phyloP scores from a whole-genome alignment of 2,113 vertebrate species.

The Mola mola region DNA sequence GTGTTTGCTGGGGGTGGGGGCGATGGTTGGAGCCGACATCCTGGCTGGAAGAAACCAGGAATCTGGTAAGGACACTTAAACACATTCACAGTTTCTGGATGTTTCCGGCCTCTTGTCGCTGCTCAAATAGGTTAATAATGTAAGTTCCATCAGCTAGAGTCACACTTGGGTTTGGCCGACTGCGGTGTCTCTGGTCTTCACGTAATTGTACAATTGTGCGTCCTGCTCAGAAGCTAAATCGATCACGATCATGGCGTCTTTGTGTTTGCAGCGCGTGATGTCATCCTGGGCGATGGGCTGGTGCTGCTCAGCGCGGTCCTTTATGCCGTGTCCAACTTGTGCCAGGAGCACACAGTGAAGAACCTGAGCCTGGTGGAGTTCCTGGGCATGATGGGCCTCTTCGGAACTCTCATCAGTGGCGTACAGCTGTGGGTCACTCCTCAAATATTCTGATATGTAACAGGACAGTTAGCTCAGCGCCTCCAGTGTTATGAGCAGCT shows the following conservation, averaged over 20 bases:
- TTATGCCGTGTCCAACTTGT: slow-evolving; percentile 93
- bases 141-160: no score
- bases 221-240: no score
- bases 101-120: no score
- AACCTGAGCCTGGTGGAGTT: slow-evolving; percentile 93
- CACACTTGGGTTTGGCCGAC: no score
- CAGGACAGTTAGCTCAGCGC: no score
- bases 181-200: no score
- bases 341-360: slow-evolving; percentile 97
- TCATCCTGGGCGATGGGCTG: slow-evolving; percentile 90
- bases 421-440: slow-evolving; percentile 89
- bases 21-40: slow-evolving; percentile 96
- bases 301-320: slow-evolving; percentile 91
- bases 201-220: no score
- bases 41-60: slow-evolving; percentile 84
- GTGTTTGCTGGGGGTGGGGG: slow-evolving; percentile 92
- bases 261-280: slow-evolving; percentile 81
- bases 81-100: no score
- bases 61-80: slow-evolving; percentile 81
- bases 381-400: slow-evolving; percentile 96
- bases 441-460: neutral
- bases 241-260: no score
- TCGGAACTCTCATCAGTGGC: slow-evolving; percentile 93
- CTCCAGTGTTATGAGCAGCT: no score
- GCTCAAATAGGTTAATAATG: no score